Conservation (phyloP, 2,113 vertebrate species). For the Gila orcuttii region DNA sequence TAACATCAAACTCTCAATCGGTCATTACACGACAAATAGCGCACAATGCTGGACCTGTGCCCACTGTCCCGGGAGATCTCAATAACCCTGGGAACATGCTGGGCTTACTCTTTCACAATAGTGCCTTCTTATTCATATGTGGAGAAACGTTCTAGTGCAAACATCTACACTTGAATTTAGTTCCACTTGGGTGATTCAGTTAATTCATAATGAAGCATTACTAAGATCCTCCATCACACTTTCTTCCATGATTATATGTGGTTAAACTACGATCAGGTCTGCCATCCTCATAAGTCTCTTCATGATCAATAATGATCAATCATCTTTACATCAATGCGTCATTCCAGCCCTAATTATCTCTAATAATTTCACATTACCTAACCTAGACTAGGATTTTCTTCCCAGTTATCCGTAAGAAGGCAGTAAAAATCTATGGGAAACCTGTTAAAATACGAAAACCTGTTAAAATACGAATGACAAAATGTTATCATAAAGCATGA, state of each 20-base stretch:
- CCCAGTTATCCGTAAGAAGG: neutral
- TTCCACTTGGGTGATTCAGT: conserved; percentile 8
- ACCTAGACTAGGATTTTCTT: neutral
- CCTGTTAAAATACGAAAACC: no score
- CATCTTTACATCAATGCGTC: neutral
- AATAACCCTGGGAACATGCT: conserved; percentile 20
- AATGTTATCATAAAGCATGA: neutral
- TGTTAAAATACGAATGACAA: neutral
- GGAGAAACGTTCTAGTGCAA: neutral
- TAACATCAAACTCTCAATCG: conserved; percentile 38
- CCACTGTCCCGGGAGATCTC: conserved; percentile 13
- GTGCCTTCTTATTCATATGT: conserved; percentile 8
- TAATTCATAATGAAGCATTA: neutral
- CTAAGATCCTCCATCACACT: neutral
- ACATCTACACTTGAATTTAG: conserved; percentile 31
- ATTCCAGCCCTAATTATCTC: neutral
- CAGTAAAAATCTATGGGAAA: neutral
- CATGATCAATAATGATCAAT: neutral
- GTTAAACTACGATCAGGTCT: neutral
- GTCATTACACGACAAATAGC: conserved; percentile 19
- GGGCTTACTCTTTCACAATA: conserved; percentile 8
- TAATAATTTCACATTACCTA: neutral
- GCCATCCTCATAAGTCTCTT: neutral
- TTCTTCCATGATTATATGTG: neutral
- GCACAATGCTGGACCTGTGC: conserved; percentile 46